Evolutionary conservation across 2,113 vertebrate species (phyloP).

Genomic region (Myanophis thanlyinensis): DNA sequence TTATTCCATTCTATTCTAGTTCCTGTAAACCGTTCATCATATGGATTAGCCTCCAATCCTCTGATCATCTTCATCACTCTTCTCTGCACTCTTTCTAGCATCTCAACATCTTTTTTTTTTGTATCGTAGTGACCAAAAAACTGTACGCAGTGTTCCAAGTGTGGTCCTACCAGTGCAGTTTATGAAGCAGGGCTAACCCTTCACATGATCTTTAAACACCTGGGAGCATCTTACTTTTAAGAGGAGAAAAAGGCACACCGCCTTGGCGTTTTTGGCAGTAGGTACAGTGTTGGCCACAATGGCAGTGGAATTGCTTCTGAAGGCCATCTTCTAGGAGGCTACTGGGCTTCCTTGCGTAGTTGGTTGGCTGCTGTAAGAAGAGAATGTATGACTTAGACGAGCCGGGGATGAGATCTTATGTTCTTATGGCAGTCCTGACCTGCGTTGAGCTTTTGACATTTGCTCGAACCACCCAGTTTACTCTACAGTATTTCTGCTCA

Average conservation of each 20-base stretch:
- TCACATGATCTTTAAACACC: neutral
- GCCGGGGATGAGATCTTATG: neutral
- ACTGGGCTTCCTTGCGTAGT: neutral
- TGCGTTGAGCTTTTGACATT: neutral
- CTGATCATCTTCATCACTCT: too few species aligned
- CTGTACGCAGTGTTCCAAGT: too few species aligned
- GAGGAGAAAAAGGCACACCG: neutral
- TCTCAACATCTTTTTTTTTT: too few species aligned
- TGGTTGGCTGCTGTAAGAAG: neutral
- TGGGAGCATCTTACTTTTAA: neutral
- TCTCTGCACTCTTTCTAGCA: too few species aligned
- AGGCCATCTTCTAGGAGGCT: neutral
- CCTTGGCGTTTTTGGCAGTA: neutral
- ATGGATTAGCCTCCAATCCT: too few species aligned
- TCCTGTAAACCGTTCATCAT: too few species aligned
- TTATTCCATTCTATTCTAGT: too few species aligned
- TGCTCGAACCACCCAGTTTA: neutral
- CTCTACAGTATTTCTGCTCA: neutral
- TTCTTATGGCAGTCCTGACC: neutral
- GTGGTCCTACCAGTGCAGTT: neutral
- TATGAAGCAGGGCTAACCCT: neutral
- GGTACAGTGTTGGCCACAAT: neutral
- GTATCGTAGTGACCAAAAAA: too few species aligned
- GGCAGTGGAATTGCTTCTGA: neutral
- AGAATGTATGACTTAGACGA: neutral